phyloP scores from a whole-genome alignment of 2,888 invertebrate genomes.

The Athalia rosae region DNA sequence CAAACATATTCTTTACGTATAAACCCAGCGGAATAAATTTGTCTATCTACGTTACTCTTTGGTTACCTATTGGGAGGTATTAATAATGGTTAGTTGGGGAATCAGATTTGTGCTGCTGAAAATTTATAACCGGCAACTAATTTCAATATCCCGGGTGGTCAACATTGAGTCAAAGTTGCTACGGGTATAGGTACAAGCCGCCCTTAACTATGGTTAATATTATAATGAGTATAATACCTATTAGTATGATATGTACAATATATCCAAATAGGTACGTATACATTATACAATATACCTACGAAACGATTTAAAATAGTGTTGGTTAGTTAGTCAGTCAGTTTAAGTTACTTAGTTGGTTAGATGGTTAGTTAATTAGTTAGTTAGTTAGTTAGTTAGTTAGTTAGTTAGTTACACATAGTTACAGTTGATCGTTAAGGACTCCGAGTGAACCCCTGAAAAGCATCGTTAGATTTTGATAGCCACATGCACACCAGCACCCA shows the following conservation, averaged over 20 bases:
- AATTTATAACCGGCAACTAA: constrained; percentile 32
- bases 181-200: too few species aligned
- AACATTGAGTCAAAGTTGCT: too few species aligned
- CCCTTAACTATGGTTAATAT: too few species aligned
- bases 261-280: constrained; percentile 2
- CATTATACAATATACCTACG: not conserved
- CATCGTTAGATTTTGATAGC: constrained; percentile 43
- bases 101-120: constrained; percentile 34
- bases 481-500: constrained; percentile 43
- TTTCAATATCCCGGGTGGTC: constrained; percentile 11
- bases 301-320: not conserved
- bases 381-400: constrained; percentile 23
- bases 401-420: constrained; percentile 35
- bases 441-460: constrained; percentile 30
- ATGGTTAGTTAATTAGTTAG: not conserved
- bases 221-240: too few species aligned
- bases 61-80: constrained; percentile 2
- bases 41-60: constrained; percentile 35
- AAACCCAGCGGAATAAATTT: constrained; percentile 10
- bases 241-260: too few species aligned
- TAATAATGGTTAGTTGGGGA: constrained; percentile 27
- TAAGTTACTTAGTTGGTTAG: not conserved
- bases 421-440: constrained; percentile 18
- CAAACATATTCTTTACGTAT: constrained; percentile 13
- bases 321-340: constrained; percentile 8